phyloP scores from a whole-genome alignment of 2,113 vertebrate species.

The Axis porcinus region DNA sequence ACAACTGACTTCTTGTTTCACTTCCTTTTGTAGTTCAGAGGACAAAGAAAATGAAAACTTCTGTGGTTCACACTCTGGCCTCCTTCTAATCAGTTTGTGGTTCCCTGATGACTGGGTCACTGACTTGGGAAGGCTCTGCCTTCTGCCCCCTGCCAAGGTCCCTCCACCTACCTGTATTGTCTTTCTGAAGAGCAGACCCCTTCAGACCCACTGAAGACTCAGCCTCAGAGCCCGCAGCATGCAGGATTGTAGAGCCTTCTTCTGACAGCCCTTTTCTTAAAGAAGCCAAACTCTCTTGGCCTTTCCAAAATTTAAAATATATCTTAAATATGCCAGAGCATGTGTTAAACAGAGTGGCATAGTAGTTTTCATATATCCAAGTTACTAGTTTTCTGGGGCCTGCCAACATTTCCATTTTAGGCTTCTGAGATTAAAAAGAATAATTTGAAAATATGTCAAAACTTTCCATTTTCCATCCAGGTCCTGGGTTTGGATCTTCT shows the following conservation, averaged over 20 bases:
- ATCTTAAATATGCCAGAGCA: slow-evolving; percentile 61
- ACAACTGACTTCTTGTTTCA: slow-evolving; percentile 40
- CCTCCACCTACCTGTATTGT: neutral
- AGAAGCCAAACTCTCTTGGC: slow-evolving; percentile 62
- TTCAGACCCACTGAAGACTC: neutral
- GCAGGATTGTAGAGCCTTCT: neutral
- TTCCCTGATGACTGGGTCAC: slow-evolving; percentile 10
- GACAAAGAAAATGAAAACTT: slow-evolving; percentile 43
- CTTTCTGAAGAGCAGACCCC: neutral
- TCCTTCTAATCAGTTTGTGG: slow-evolving; percentile 6
- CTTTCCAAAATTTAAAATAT: slow-evolving; percentile 63
- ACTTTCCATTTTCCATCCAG: neutral
- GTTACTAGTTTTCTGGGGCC: slow-evolving; percentile 59
- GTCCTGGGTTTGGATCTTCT: neutral
- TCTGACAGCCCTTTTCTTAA: slow-evolving; percentile 55
- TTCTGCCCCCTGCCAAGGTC: neutral
- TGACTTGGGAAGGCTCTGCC: neutral
- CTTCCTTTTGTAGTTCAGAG: slow-evolving; percentile 30
- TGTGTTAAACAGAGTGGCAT: slow-evolving; percentile 50
- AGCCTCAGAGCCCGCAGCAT: neutral
- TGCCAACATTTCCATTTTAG: slow-evolving; percentile 70
- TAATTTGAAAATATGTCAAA: slow-evolving; percentile 53
- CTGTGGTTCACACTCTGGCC: neutral
- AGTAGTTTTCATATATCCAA: slow-evolving; percentile 62
- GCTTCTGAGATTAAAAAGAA: slow-evolving; percentile 60